Evolutionary conservation across 2,888 invertebrate genomes (phyloP).

Genomic region (Drosophila algonquin): DNA sequence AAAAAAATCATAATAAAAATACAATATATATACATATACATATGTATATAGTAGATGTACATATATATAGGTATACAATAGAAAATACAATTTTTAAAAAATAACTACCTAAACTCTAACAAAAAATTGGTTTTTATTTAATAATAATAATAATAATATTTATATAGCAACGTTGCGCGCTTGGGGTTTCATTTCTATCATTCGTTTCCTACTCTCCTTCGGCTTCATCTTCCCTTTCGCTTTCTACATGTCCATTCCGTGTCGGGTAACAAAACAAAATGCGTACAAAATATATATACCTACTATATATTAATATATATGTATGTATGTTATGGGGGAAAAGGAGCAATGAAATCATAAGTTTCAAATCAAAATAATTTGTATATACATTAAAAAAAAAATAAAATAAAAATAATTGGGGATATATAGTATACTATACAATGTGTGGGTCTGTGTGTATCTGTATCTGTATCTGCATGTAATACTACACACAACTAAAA

Average conservation of each 20-base stretch:
- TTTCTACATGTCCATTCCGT: constrained; percentile 9
- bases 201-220: constrained; percentile 43
- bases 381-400: constrained; percentile 60
- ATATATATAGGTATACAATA: constrained; percentile 44
- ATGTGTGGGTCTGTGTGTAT: constrained; percentile 36
- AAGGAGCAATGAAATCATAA: constrained; percentile 29
- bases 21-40: constrained; percentile 15
- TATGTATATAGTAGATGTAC: constrained; percentile 52
- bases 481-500: constrained; percentile 64
- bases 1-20: constrained; percentile 38
- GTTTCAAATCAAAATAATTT: constrained; percentile 43
- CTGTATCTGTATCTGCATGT: constrained; percentile 39
- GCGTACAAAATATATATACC: constrained; percentile 43
- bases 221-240: constrained; percentile 14
- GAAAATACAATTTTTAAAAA: constrained; percentile 76
- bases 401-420: constrained; percentile 13
- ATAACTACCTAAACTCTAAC: constrained; percentile 74
- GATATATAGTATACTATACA: constrained; percentile 48
- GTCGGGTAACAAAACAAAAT: constrained; percentile 50
- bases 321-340: constrained; percentile 8
- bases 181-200: constrained; percentile 68
- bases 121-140: constrained; percentile 68
- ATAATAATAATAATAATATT: constrained; percentile 56
- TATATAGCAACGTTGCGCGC: constrained; percentile 72
- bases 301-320: constrained; percentile 14